phyloP scores from a whole-genome alignment of 2,888 invertebrate genomes.

The Pemphredon lugubris region DNA sequence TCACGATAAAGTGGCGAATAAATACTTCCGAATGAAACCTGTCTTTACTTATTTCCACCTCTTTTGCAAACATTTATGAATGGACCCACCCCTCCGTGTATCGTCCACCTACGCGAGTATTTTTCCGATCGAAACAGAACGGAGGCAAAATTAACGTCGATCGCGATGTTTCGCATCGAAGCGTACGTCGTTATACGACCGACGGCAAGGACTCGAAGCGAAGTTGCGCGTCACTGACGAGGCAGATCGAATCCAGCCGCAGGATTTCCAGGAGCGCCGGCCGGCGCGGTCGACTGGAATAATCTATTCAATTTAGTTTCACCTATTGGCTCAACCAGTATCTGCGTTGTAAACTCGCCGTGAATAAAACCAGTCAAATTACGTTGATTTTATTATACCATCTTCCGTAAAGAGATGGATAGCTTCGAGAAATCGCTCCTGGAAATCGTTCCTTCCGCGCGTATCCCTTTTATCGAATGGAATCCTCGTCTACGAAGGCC shows the following conservation, averaged over 20 bases:
- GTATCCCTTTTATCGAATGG: slow-evolving; percentile 22
- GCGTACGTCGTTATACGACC: neutral
- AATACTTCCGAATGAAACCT: neutral
- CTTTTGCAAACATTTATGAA: too few relatives aligned
- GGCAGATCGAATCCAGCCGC: slow-evolving; percentile 13
- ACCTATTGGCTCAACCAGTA: slow-evolving; percentile 15
- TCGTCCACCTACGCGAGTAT: too few relatives aligned
- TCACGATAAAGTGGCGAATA: neutral
- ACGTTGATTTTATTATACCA: slow-evolving; percentile 24
- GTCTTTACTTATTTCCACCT: too few relatives aligned
- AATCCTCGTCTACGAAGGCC: too few relatives aligned
- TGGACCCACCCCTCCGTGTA: too few relatives aligned
- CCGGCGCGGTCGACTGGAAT: slow-evolving; percentile 14
- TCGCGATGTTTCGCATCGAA: too few relatives aligned
- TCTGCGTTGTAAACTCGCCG: slow-evolving; percentile 29
- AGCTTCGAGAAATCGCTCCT: slow-evolving; percentile 26
- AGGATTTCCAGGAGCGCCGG: slow-evolving; percentile 14
- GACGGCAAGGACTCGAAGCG: neutral
- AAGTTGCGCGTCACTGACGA: slow-evolving; percentile 5
- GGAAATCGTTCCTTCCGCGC: slow-evolving; percentile 21
- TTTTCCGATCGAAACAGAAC: too few relatives aligned
- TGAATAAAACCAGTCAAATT: slow-evolving; percentile 33
- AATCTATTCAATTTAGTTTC: slow-evolving; percentile 40
- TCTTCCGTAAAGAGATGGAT: slow-evolving; percentile 37
- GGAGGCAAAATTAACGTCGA: too few relatives aligned